Evolutionary conservation across 2,888 invertebrate genomes (phyloP).

Genomic region (Eilema sororculum): DNA sequence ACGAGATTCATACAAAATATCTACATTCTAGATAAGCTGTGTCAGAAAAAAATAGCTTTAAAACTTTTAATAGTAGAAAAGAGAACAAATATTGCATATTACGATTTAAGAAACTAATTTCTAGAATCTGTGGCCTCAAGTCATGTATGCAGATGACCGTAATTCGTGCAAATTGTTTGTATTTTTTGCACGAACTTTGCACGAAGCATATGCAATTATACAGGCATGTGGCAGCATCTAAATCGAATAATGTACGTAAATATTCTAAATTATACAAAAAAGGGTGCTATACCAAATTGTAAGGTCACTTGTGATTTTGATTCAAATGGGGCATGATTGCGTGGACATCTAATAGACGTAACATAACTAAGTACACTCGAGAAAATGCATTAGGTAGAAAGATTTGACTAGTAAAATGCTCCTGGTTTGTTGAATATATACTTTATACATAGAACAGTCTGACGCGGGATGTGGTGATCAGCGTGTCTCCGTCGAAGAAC

Average conservation of each 20-base stretch:
- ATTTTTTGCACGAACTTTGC: too few relatives aligned
- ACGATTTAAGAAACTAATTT: too few relatives aligned
- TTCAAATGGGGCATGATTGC: constrained; percentile 21
- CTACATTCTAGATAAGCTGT: too few relatives aligned
- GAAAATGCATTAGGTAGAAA: constrained; percentile 41
- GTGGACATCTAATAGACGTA: background rate
- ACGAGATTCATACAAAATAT: too few relatives aligned
- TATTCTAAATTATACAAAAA: constrained; percentile 9
- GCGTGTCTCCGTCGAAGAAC: constrained; percentile 97
- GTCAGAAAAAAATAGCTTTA: too few relatives aligned
- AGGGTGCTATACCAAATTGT: constrained; percentile 26
- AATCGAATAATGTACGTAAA: constrained; percentile 17
- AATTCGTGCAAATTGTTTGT: background rate
- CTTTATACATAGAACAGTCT: constrained; percentile 96
- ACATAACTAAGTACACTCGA: constrained; percentile 26
- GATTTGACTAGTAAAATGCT: constrained; percentile 70
- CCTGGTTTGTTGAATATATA: constrained; percentile 23
- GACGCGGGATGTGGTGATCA: constrained; percentile 97
- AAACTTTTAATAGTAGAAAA: too few relatives aligned
- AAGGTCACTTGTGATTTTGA: constrained; percentile 53
- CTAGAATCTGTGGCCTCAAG: too few relatives aligned
- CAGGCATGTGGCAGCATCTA: background rate
- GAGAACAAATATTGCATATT: too few relatives aligned
- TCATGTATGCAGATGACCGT: too few relatives aligned
- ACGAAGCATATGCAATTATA: too few relatives aligned